Conservation (phyloP, 2,113 vertebrate genomes). For the Peucedramus taeniatus region DNA sequence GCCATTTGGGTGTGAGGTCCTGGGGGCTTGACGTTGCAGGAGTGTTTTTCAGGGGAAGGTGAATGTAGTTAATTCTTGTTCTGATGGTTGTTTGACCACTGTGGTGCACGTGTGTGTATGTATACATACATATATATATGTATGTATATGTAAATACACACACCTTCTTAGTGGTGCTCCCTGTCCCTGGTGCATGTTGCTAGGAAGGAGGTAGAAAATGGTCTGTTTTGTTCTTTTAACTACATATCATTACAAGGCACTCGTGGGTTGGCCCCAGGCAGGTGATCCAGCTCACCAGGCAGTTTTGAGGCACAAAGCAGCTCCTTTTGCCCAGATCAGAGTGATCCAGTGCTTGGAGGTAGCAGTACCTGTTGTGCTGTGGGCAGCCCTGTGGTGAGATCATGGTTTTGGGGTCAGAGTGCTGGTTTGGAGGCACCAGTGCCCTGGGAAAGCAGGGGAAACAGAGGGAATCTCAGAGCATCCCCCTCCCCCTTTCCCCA, state of each 20-base stretch:
- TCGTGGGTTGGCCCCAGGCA: not conserved
- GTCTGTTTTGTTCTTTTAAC: not conserved
- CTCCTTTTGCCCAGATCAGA: not conserved
- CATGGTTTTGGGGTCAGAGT: not conserved
- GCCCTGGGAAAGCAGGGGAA: not conserved
- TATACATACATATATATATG: accelerated
- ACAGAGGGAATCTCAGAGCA: not conserved
- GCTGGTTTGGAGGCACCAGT: not conserved
- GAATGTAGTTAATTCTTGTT: not conserved
- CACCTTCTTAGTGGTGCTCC: accelerated
- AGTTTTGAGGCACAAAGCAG: not conserved
- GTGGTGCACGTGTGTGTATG: accelerated
- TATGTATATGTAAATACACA: not conserved
- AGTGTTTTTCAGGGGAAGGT: not conserved
- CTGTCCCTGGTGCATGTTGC: accelerated
- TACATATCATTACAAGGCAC: not conserved
- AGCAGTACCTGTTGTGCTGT: not conserved
- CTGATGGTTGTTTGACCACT: accelerated
- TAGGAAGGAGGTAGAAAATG: not conserved
- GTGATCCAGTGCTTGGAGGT: not conserved
- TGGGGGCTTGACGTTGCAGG: not conserved
- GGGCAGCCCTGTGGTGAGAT: not conserved
- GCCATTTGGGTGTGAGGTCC: slow-evolving; percentile 13
- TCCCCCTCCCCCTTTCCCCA: not conserved
- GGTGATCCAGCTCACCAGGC: not conserved